Evolutionary conservation across 1,140 invertebrate species (phyloP).

Genomic region (Patella vulgata): DNA sequence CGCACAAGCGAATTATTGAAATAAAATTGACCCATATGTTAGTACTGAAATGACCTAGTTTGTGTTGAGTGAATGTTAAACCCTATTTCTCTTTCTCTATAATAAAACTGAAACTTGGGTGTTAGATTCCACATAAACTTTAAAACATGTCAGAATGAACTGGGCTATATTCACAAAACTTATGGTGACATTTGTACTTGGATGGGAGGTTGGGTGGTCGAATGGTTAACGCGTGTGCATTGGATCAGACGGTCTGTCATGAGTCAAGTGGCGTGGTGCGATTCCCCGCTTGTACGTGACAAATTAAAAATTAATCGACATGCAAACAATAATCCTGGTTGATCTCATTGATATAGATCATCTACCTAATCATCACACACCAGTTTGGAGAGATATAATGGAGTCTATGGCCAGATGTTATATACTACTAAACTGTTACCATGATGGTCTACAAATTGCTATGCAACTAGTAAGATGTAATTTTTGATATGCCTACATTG

Average conservation of each 20-base stretch:
- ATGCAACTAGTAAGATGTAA: constrained; percentile 21
- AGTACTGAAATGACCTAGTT: no score
- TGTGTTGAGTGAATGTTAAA: no score
- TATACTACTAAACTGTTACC: constrained; percentile 8
- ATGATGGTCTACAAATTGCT: constrained; percentile 16
- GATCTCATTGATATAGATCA: constrained; percentile 21
- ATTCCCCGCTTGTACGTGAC: background rate
- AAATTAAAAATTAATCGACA: background rate
- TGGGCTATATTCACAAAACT: background rate
- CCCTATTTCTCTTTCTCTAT: no score
- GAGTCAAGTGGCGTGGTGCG: no score
- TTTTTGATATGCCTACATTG: no score
- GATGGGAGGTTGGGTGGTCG: no score
- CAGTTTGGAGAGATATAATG: constrained; percentile 31
- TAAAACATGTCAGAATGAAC: background rate
- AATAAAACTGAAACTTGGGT: no score
- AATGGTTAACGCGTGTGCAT: no score
- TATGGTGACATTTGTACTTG: background rate
- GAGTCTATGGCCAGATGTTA: constrained; percentile 37
- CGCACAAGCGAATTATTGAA: no score
- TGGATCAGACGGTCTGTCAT: no score
- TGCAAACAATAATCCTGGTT: background rate
- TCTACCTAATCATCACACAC: constrained; percentile 24
- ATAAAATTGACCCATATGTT: no score
- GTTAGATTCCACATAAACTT: background rate